These are phyloP conservation scores for Acanthosepion esculentum DNA, from an alignment of 2,888 invertebrate genomes.

Conservation along the genomic window DNA sequence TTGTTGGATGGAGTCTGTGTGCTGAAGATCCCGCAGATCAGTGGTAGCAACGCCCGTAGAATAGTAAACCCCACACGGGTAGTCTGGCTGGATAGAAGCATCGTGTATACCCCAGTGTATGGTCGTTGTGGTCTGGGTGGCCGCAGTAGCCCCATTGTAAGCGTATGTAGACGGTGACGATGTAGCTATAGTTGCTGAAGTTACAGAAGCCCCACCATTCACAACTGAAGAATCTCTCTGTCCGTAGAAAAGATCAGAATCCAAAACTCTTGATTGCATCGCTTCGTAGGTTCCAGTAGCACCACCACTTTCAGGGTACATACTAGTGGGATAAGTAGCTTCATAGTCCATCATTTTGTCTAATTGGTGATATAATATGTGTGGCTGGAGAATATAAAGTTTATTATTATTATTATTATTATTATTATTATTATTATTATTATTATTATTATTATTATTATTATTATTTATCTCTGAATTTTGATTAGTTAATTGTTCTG, in stretches of 20 bases:
- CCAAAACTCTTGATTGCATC: neutral
- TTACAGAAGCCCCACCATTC: neutral
- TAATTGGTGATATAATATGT: neutral
- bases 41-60: neutral
- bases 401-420: neutral
- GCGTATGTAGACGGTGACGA: neutral
- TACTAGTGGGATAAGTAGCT: neutral
- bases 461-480: neutral
- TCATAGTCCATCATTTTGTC: conserved; percentile 42
- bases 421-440: neutral
- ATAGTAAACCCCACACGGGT: conserved; percentile 25
- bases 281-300: conserved; percentile 24
- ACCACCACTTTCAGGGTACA: conserved; percentile 35
- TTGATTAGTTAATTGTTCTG: neutral
- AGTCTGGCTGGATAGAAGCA: neutral
- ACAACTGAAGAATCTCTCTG: neutral
- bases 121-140: neutral
- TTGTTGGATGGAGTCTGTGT: neutral
- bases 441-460: too few species aligned
- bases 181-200: neutral
- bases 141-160: neutral
- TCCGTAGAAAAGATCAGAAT: neutral
- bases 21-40: neutral
- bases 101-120: conserved; percentile 33
- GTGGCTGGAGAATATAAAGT: neutral